Base-by-base conservation (phyloP, 2,797 vertebrate species). In the Pampus argenteus region DNA sequence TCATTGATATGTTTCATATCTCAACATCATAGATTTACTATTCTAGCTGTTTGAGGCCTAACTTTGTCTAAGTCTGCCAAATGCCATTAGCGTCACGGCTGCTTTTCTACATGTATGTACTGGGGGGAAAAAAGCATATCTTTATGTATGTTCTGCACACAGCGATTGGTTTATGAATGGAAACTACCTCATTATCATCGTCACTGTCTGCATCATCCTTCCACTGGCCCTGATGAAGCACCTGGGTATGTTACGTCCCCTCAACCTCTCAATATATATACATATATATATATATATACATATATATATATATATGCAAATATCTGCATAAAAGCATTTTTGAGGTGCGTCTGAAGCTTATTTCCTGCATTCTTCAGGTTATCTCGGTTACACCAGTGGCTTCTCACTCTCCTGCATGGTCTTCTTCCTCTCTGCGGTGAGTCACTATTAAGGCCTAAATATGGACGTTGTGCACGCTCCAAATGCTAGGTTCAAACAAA, bases 371-470 rank as follows among this genome's bases (percentile, higher is more conserved):
- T 57, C 45, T 80, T 79, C 90, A 99, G 98, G 97, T 1, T 98
- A 98, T 81, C 95, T 99, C 52, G 97, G 98, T 60, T 99, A 99
- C 61, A 98, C 97, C 17, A 99, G 97, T 82, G 97, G 97, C 58
- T 97, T 99, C 91, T 99, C 98, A 66, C 93, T 99, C 82, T 95
- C 95, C 78, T 99, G 98, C 76, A 99, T 99, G 98, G 94, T 97
- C 50, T 99, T 99, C 88, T 99, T 99, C 91, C 95, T 99, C 36
- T 95, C 96, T 72, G 95, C 95, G 91, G 98, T 99, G 93, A 98
- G 97, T 96, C 45, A 22, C 8, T 18, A 9, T 26, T 15, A 1
- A n/a, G n/a, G n/a, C n/a, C n/a, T n/a, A n/a, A n/a, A n/a, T n/a
- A n/a, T n/a, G n/a, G n/a, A n/a, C n/a, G n/a, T n/a, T n/a, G n/a